These are phyloP conservation scores for Nyctalus aviator DNA, from an alignment of 2,797 vertebrate species.

Conservation along the genomic window DNA sequence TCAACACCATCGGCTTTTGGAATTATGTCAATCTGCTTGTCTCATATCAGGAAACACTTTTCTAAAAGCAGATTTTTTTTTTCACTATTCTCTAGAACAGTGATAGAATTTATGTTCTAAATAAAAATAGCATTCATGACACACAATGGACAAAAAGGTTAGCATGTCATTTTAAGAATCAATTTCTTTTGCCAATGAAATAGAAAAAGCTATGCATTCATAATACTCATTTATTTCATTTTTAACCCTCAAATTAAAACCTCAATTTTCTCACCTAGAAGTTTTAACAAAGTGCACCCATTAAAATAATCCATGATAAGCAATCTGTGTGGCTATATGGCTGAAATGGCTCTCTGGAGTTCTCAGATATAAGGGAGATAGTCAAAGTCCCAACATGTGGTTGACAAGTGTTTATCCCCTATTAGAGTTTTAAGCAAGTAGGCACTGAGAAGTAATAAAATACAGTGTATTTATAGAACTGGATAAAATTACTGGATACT, in stretches of 20 bases:
- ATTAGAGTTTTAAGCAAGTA: conserved; percentile 28
- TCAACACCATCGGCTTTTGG: conserved; percentile 6
- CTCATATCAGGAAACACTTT: background rate
- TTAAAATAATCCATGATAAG: conserved; percentile 38
- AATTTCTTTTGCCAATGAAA: conserved; percentile 39
- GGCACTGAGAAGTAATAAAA: conserved; percentile 19
- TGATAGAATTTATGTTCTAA: conserved; percentile 50
- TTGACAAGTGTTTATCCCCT: conserved; percentile 2
- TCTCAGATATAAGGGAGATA: background rate
- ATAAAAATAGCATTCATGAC: background rate
- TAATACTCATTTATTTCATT: conserved; percentile 37
- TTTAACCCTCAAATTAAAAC: conserved; percentile 49
- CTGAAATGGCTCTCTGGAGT: conserved; percentile 16
- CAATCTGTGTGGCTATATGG: background rate
- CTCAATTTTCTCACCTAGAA: background rate
- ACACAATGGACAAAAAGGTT: background rate
- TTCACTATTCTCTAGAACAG: conserved; percentile 39
- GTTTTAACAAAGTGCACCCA: conserved; percentile 1
- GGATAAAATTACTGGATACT: conserved; percentile 36
- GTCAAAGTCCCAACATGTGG: background rate
- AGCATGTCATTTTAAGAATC: conserved; percentile 19
- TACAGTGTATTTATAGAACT: conserved; percentile 12
- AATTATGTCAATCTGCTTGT: conserved; percentile 36
- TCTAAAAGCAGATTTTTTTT: background rate
- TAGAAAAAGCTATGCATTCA: background rate